phyloP scores from a whole-genome alignment of 2,797 vertebrate genomes.

The Mormyrops attenuatus region DNA sequence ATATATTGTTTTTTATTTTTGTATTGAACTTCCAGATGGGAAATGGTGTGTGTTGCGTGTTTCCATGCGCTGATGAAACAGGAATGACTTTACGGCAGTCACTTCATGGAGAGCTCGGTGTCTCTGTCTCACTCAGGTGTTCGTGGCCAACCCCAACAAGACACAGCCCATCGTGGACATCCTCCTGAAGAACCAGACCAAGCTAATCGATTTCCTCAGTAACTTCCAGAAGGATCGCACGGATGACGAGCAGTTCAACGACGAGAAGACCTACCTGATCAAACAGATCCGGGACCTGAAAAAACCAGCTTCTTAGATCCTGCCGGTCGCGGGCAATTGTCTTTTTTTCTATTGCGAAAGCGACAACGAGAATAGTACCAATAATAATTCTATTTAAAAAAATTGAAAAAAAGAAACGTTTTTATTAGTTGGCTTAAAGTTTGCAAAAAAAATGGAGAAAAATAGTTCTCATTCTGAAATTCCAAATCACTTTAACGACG shows the following conservation, averaged over 20 bases:
- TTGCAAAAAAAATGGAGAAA: conserved; percentile 33
- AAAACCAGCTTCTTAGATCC: conserved; percentile 72
- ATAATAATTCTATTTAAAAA: conserved; percentile 56
- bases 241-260: conserved; percentile 90
- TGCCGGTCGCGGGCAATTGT: conserved; percentile 13
- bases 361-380: conserved; percentile 13
- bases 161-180: conserved; percentile 91
- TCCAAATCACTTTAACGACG: conserved; percentile 39
- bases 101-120: background rate
- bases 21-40: background rate
- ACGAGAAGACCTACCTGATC: conserved; percentile 95
- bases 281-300: conserved; percentile 97
- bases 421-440: conserved; percentile 48
- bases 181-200: conserved; percentile 93
- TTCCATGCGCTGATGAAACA: background rate
- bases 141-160: conserved; percentile 95
- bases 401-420: conserved; percentile 32
- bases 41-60: background rate
- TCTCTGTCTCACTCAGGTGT: conserved; percentile 66
- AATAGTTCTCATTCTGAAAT: conserved; percentile 56
- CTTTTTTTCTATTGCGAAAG: conserved; percentile 54
- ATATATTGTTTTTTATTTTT: background rate
- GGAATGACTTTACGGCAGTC: background rate
- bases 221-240: conserved; percentile 93
- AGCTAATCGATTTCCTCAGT: conserved; percentile 92